Percentiles rank a stretch among this genome's conserved stretches.
Conservation (phyloP, 2,113 vertebrate species). For the Illadopsis cleaveri region DNA sequence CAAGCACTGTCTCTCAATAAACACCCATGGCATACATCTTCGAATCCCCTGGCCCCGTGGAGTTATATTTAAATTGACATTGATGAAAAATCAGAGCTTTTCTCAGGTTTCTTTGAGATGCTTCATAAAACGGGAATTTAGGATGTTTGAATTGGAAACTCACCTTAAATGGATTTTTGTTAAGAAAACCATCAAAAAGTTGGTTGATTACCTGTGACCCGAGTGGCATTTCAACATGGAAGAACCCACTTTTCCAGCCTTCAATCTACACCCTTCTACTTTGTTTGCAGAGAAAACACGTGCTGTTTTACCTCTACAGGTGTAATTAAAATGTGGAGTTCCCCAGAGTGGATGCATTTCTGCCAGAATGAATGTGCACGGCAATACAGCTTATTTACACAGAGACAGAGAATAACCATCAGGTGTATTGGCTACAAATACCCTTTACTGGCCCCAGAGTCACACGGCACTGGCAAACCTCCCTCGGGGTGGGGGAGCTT, state of each 20-base stretch:
- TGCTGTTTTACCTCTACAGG: neutral
- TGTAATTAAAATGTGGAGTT: neutral
- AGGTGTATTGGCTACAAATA: neutral
- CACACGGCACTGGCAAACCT: neutral
- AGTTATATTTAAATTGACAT: neutral
- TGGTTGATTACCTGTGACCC: neutral
- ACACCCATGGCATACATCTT: neutral
- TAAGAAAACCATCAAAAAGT: neutral
- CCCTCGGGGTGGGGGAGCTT: rapidly evolving
- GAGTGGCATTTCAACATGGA: neutral
- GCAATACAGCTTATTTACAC: neutral
- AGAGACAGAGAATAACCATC: neutral
- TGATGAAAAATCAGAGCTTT: neutral
- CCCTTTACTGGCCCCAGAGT: neutral
- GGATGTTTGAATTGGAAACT: neutral
- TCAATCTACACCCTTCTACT: neutral
- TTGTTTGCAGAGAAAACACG: neutral
- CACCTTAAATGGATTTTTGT: neutral
- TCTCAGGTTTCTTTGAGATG: neutral
- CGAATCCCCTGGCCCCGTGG: neutral
- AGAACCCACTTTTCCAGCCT: neutral
- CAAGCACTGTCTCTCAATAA: neutral
- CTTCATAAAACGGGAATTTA: neutral
- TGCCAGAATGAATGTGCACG: neutral
- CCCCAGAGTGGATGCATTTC: rapidly evolving